Percentiles rank a stretch among this genome's conserved stretches.
Conservation (phyloP, 1,140 invertebrate genomes). For the Ostrea denselamellosa region DNA sequence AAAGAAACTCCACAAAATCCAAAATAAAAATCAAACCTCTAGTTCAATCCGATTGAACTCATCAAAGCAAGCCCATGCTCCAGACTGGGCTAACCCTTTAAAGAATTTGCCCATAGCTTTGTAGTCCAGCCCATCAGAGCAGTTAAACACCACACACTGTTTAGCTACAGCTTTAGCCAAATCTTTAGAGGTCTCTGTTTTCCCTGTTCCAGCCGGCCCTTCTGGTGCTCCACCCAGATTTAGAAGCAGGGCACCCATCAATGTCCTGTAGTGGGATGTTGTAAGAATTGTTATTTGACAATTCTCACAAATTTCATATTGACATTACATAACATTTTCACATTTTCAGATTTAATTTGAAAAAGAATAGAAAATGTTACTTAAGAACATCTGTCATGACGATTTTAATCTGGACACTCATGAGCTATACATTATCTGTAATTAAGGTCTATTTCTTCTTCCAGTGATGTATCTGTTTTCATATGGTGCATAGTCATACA, state of each 20-base stretch:
- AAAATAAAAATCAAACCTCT: conserved; percentile 66
- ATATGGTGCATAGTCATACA: no score
- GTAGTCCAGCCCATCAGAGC: conserved; percentile 79
- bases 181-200: conserved; percentile 80
- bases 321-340: no score
- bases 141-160: conserved; percentile 80
- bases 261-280: conserved; percentile 67
- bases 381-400: no score
- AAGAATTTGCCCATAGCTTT: conserved; percentile 80
- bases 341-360: no score
- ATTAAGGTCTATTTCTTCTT: no score
- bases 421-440: no score
- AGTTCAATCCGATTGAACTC: conserved; percentile 79
- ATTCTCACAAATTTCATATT: neutral
- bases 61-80: conserved; percentile 79
- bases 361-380: no score
- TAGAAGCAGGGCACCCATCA: conserved; percentile 79
- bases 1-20: neutral
- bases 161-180: conserved; percentile 79
- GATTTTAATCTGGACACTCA: no score
- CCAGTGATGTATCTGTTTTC: no score
- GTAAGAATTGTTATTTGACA: neutral
- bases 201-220: conserved; percentile 79
- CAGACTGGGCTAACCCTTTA: conserved; percentile 79
- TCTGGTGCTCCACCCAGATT: conserved; percentile 80